A percentile compares a stretch with the other conserved stretches of the same genome.
phyloP scores from a whole-genome alignment of 1,140 invertebrate genomes.

The Caerostris darwini region DNA sequence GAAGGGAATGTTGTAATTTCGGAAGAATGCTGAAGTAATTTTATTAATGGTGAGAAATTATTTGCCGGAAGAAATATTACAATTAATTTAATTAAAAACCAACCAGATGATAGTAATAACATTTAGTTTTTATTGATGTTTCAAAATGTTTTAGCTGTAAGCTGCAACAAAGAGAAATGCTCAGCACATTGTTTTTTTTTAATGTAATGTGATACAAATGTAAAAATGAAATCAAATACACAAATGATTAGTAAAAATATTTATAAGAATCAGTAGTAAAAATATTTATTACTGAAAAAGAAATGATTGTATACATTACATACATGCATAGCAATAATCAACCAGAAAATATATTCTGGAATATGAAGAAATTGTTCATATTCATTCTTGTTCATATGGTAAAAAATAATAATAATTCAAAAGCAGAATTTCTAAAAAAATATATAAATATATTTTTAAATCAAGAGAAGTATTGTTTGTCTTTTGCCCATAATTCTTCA shows the following conservation, averaged over 20 bases:
- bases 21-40: too few species aligned
- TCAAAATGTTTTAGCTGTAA: too few species aligned
- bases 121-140: too few species aligned
- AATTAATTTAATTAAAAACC: too few species aligned
- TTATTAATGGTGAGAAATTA: too few species aligned
- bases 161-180: too few species aligned
- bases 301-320: not conserved
- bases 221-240: too few species aligned
- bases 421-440: not conserved
- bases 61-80: too few species aligned
- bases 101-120: too few species aligned
- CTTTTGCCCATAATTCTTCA: conserved; percentile 80
- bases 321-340: not conserved
- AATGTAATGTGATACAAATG: too few species aligned
- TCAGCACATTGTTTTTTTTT: too few species aligned
- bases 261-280: conserved; percentile 14
- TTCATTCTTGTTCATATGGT: not conserved
- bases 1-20: too few species aligned
- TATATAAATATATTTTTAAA: not conserved
- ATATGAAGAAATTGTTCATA: not conserved
- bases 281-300: conserved; percentile 17
- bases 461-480: conserved; percentile 76
- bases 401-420: not conserved
- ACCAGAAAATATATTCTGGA: not conserved
- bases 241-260: not conserved